phyloP scores from a whole-genome alignment of 2,113 vertebrate genomes.

The Motacilla alba region DNA sequence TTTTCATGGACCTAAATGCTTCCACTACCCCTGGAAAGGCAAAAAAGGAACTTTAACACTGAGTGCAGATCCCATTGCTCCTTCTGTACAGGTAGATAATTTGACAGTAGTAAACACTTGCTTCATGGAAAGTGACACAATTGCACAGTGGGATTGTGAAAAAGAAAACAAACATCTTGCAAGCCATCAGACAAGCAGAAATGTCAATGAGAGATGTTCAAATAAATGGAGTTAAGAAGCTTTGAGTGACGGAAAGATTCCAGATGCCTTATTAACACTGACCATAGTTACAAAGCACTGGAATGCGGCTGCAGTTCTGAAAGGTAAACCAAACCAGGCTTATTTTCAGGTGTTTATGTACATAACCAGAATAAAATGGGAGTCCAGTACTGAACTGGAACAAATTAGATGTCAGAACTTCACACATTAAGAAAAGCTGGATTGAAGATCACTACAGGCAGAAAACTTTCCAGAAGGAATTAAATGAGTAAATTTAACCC shows the following conservation, averaged over 20 bases:
- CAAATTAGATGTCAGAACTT: not conserved
- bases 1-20: conserved; percentile 4
- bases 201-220: not conserved
- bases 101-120: conserved; percentile 28
- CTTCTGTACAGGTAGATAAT: conserved; percentile 37
- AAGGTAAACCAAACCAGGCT: not conserved
- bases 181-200: not conserved
- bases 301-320: not conserved
- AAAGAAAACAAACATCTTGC: conserved; percentile 11
- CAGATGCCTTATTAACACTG: not conserved
- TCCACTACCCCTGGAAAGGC: not conserved
- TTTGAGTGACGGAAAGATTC: not conserved
- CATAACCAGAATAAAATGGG: not conserved
- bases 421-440: not conserved
- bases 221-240: not conserved
- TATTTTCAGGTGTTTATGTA: not conserved
- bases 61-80: not conserved
- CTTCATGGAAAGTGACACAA: conserved; percentile 36
- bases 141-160: conserved; percentile 1
- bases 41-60: not conserved
- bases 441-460: not conserved
- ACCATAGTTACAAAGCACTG: not conserved
- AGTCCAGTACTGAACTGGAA: not conserved
- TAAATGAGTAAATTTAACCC: not conserved
- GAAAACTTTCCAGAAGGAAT: not conserved